Evolutionary conservation across 1,140 invertebrate genomes (phyloP), one percentile per base, ranked within the genome.

Genomic region (Cydia fagiglandana): DNA sequence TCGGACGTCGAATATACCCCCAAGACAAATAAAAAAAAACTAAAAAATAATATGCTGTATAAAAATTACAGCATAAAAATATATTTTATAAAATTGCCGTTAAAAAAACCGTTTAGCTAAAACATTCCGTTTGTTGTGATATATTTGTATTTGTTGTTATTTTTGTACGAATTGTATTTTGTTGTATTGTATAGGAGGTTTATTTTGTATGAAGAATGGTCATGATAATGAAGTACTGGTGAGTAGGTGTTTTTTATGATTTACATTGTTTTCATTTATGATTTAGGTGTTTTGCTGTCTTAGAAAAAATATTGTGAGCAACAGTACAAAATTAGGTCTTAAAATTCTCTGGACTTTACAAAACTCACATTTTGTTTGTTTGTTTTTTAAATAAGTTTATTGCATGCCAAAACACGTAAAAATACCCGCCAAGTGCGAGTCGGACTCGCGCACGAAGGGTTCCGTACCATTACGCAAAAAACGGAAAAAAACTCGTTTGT

Each of bases 11-110:
- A 28, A 53, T 24, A 81, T 30, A 50, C 38, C 20, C 17, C 17
- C 17, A 34, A 34, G 20, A 78, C 70, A 73, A 76, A 64, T 77
- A 45, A 66, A 75, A 76, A 76, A 81, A 20, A 73, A 41, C 61
- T 50, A 78, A 47, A 77, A 75, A 68, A 81, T 88, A 89, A 81
- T 87, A 88, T 89, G 85, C 86, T 88, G 83, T 89, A 83, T 88
- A 80, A 17, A 73, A 68, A 61, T 84, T 85, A 88, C 84, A 86
- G 84, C 85, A 84, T 84, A 81, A 78, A 74, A 64, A 83, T 85
- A 73, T 79, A 84, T 64, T 84, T 76, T 61, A 84, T 76, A 78
- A 86, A 89, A 73, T 78, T 86, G 73, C 84, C 84, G n/a, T 76
- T 77, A 4, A 85, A 85, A 80, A 87, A 84, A 80, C 79, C 80